A percentile compares a stretch with the other conserved stretches of the same genome.
phyloP scores from a whole-genome alignment of 2,888 invertebrate genomes.

The Psococerastis gibbosa region DNA sequence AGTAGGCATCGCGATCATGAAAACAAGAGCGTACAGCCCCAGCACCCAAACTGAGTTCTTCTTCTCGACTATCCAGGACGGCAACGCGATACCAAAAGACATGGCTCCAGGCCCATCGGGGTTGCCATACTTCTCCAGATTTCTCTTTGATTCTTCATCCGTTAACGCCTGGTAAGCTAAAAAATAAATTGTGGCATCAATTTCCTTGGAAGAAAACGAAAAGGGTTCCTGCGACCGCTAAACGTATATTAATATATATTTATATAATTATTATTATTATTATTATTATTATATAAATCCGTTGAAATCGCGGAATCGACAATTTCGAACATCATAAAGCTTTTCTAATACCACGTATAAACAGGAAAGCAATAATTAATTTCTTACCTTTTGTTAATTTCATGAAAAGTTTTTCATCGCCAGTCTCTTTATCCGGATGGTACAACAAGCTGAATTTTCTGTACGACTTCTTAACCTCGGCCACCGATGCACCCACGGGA shows the following conservation, averaged over 20 bases:
- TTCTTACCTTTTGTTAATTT: conserved; percentile 76
- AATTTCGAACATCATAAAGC: too few relatives aligned
- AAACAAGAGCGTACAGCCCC: conserved; percentile 84
- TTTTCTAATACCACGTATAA: too few relatives aligned
- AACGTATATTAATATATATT: too few relatives aligned
- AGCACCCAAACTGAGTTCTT: conserved; percentile 97
- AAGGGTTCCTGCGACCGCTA: too few relatives aligned
- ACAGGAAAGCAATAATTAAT: too few relatives aligned
- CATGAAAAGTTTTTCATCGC: conserved; percentile 95
- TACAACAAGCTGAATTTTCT: conserved; percentile 78
- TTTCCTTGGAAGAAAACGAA: too few relatives aligned
- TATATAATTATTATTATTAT: conserved; percentile 12
- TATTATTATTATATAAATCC: conserved; percentile 10
- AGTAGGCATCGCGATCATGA: conserved; percentile 91
- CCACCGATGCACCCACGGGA: conserved; percentile 65
- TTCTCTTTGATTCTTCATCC: conserved; percentile 89
- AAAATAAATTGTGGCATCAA: conserved; percentile 7
- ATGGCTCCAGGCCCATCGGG: conserved; percentile 99
- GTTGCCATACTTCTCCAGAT: conserved; percentile 99
- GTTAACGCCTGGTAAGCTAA: conserved; percentile 63
- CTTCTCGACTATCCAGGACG: conserved; percentile 99
- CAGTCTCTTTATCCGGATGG: conserved; percentile 96
- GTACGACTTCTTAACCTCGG: conserved; percentile 90
- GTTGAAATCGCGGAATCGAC: too few relatives aligned
- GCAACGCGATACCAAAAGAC: conserved; percentile 97